phyloP scores from a whole-genome alignment of 2,113 vertebrate genomes.

The Andinoacara biseriatus region DNA sequence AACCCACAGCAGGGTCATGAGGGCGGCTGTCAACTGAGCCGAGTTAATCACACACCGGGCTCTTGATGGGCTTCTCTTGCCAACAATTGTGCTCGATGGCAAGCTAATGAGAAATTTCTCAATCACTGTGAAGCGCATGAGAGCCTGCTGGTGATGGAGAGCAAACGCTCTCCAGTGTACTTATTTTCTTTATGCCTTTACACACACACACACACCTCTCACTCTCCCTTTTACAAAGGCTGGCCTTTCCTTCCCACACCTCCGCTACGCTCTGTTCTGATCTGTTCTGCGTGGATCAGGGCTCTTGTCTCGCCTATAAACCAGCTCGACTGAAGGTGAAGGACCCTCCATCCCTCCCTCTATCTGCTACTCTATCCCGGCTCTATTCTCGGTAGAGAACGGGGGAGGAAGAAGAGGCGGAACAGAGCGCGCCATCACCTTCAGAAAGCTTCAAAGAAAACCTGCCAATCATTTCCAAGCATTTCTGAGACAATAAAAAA shows the following conservation, averaged over 20 bases:
- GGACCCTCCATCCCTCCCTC: constrained; percentile 53
- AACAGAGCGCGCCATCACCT: constrained; percentile 37
- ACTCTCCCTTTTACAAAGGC: constrained; percentile 21
- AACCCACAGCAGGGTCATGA: constrained; percentile 22
- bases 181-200: constrained; percentile 23
- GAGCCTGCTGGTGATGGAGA: constrained; percentile 32
- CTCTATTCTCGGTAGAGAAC: constrained; percentile 10
- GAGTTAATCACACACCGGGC: constrained; percentile 51
- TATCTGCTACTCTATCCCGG: constrained; percentile 11
- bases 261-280: constrained; percentile 39
- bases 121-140: constrained; percentile 19
- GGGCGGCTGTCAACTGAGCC: constrained; percentile 24
- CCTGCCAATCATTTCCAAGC: neutral
- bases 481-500: neutral
- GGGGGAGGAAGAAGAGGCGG: constrained; percentile 34
- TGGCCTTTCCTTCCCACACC: constrained; percentile 69
- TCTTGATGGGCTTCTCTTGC: constrained; percentile 55
- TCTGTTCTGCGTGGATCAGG: constrained; percentile 29
- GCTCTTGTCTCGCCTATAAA: constrained; percentile 61
- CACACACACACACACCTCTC: constrained; percentile 8
- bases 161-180: constrained; percentile 12
- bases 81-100: constrained; percentile 56
- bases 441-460: constrained; percentile 19
- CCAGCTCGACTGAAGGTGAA: constrained; percentile 61
- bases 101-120: constrained; percentile 54